These are phyloP conservation scores for Chrysodeixis includens DNA, from an alignment of 2,888 invertebrate species.

Conservation along the genomic window DNA sequence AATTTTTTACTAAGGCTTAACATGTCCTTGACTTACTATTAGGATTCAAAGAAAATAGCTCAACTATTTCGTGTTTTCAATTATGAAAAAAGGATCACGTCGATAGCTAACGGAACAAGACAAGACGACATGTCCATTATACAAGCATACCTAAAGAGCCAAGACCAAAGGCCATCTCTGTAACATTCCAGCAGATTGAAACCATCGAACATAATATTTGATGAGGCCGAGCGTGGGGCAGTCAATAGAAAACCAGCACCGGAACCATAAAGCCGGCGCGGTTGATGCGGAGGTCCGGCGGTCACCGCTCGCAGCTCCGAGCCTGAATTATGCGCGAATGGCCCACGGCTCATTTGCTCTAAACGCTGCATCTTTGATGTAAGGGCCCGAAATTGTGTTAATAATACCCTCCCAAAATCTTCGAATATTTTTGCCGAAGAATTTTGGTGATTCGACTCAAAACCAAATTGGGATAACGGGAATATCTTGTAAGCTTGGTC, in stretches of 20 bases:
- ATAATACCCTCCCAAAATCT: constrained; percentile 61
- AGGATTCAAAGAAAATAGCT: too few species aligned
- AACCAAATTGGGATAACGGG: constrained; percentile 26
- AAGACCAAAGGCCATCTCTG: constrained; percentile 11
- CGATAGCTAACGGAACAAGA: neutral
- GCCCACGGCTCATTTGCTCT: constrained; percentile 84
- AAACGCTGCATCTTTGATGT: constrained; percentile 82
- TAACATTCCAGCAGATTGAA: constrained; percentile 21
- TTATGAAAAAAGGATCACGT: too few species aligned
- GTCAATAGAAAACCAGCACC: constrained; percentile 52
- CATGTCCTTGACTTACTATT: too few species aligned
- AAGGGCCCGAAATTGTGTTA: constrained; percentile 75
- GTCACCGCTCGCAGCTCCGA: constrained; percentile 45
- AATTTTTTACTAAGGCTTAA: too few species aligned
- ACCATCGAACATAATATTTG: constrained; percentile 35
- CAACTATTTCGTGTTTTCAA: too few species aligned
- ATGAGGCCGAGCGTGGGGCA: constrained; percentile 18
- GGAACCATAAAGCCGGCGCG: constrained; percentile 70
- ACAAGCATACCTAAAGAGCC: neutral
- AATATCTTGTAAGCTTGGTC: constrained; percentile 1
- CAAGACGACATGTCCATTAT: neutral
- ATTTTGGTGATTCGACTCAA: constrained; percentile 15
- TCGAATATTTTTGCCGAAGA: constrained; percentile 18
- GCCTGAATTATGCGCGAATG: constrained; percentile 84
- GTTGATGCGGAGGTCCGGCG: constrained; percentile 69